These are phyloP conservation scores for Drosophila neotestacea DNA, from an alignment of 2,888 invertebrate species.

Conservation along the genomic window DNA sequence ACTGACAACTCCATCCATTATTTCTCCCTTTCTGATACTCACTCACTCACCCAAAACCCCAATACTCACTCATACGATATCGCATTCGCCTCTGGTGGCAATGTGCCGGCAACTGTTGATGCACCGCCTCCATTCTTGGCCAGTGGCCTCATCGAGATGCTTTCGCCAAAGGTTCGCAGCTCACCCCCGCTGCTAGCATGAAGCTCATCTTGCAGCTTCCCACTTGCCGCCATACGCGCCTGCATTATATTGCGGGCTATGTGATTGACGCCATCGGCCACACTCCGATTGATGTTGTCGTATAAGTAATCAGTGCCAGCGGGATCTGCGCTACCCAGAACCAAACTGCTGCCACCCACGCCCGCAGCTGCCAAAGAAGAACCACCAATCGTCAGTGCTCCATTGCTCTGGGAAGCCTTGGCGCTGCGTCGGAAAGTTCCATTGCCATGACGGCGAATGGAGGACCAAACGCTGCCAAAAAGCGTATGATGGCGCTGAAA, in stretches of 20 bases:
- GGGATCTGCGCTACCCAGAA: constrained; percentile 62
- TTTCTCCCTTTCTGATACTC: neutral
- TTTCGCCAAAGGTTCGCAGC: constrained; percentile 86
- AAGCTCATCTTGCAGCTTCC: constrained; percentile 65
- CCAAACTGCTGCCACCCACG: constrained; percentile 71
- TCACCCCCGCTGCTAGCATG: constrained; percentile 77
- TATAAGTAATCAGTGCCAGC: constrained; percentile 71
- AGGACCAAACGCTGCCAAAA: constrained; percentile 98
- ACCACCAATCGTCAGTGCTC: constrained; percentile 63
- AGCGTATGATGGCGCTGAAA: constrained; percentile 96
- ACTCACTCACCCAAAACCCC: constrained; percentile 11
- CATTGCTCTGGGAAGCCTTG: constrained; percentile 77
- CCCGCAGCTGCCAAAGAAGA: constrained; percentile 53
- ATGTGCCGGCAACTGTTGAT: constrained; percentile 57
- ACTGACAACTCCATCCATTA: constrained; percentile 20
- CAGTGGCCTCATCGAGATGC: constrained; percentile 89
- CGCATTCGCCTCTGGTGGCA: constrained; percentile 73
- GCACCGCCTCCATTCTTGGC: constrained; percentile 76
- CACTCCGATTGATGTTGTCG: constrained; percentile 81
- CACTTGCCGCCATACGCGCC: constrained; percentile 72
- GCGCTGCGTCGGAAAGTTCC: constrained; percentile 81
- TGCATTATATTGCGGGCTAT: constrained; percentile 84
- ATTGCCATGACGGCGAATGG: constrained; percentile 91
- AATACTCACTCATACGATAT: constrained; percentile 83
- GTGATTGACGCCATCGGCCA: constrained; percentile 84